These are phyloP conservation scores for Drosophila paracracens DNA, from an alignment of 2,888 invertebrate species.

Conservation along the genomic window DNA sequence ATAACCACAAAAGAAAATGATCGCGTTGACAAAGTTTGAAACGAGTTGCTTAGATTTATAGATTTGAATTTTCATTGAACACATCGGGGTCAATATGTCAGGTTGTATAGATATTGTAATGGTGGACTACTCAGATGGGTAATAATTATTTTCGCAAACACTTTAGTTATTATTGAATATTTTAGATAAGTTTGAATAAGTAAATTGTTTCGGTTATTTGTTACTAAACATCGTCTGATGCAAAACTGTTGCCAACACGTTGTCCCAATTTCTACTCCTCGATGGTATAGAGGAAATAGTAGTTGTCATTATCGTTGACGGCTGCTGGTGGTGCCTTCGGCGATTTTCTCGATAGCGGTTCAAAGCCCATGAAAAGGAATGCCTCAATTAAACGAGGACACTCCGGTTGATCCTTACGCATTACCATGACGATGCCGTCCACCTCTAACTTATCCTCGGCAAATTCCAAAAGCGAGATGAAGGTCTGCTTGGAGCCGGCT, in stretches of 20 bases:
- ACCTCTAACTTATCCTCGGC: constrained; percentile 96
- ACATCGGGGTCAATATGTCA: constrained; percentile 72
- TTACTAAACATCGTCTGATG: constrained; percentile 48
- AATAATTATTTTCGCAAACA: constrained; percentile 24
- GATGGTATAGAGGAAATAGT: constrained; percentile 86
- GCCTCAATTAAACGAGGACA: constrained; percentile 95
- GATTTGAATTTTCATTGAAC: constrained; percentile 57
- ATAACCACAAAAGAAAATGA: constrained; percentile 45
- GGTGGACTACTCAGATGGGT: constrained; percentile 19
- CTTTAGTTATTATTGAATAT: constrained; percentile 27
- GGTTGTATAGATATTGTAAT: constrained; percentile 7
- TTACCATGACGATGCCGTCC: constrained; percentile 90
- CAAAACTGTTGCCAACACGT: constrained; percentile 45
- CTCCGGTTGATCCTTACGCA: constrained; percentile 93
- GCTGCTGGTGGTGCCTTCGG: constrained; percentile 89
- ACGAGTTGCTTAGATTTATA: constrained; percentile 55
- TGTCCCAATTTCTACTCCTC: constrained; percentile 82
- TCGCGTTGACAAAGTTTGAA: constrained; percentile 51
- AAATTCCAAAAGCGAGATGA: constrained; percentile 96
- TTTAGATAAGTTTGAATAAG: constrained; percentile 24
- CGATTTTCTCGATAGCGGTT: constrained; percentile 93
- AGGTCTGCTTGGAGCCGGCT: constrained; percentile 97
- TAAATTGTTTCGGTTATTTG: constrained; percentile 18
- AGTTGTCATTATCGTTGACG: constrained; percentile 87
- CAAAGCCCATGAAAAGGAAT: constrained; percentile 98